Evolutionary conservation across 2,797 vertebrate species (phyloP).

Genomic region (Catamblyrhynchus diadema): DNA sequence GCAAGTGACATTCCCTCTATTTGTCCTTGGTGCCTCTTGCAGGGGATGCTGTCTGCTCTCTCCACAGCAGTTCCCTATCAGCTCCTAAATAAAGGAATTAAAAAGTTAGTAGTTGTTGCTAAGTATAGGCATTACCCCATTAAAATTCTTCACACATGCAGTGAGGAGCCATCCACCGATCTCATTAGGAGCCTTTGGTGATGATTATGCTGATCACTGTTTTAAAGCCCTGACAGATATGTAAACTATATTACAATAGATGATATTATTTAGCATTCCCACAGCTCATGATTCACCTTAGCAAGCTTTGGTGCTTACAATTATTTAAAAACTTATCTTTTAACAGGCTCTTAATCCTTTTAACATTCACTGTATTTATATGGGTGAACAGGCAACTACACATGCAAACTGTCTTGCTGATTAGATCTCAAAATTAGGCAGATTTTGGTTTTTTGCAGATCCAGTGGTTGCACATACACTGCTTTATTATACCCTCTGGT

Average conservation of each 20-base stretch:
- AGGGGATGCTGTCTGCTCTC: background rate
- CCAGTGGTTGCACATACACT: background rate
- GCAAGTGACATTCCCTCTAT: background rate
- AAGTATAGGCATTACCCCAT: background rate
- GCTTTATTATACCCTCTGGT: background rate
- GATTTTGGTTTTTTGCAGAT: background rate
- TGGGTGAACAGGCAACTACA: background rate
- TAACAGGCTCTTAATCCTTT: background rate
- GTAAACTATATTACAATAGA: background rate
- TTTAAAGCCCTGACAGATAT: background rate
- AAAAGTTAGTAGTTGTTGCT: background rate
- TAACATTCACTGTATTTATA: background rate
- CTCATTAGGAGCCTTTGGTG: background rate
- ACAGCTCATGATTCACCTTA: background rate
- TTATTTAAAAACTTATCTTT: background rate
- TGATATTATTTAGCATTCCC: background rate
- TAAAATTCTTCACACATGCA: background rate
- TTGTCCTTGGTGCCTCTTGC: background rate
- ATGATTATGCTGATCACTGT: background rate
- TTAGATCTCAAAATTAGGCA: constrained; percentile 45
- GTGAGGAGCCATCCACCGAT: background rate
- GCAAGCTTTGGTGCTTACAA: background rate
- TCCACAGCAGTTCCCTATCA: background rate
- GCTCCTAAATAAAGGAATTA: background rate
- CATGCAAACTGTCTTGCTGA: background rate